These are phyloP conservation scores for Cladorhizidae sp. DNA, from an alignment of 37 sponge, comb jelly and placozoan genomes.

Conservation along the genomic window DNA sequence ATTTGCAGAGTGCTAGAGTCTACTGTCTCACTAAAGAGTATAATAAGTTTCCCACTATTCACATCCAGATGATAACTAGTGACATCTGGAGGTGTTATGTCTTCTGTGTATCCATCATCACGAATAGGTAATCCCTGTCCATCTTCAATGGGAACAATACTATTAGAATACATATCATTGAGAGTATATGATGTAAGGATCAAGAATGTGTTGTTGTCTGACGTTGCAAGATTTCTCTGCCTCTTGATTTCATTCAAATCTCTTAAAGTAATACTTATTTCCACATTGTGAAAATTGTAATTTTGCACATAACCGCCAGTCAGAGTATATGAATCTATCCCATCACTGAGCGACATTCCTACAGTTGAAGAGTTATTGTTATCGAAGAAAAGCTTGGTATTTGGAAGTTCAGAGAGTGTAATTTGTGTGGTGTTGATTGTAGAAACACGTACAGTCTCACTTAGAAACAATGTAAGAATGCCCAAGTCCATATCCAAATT, in stretches of 20 bases:
- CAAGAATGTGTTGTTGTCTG: conserved; percentile 59
- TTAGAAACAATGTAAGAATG: conserved; percentile 58
- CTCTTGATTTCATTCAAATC: conserved; percentile 88
- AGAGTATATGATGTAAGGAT: conserved; percentile 37
- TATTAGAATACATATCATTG: conserved; percentile 78
- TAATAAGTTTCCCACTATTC: conserved; percentile 44
- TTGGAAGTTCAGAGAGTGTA: conserved; percentile 45
- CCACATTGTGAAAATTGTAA: conserved; percentile 56
- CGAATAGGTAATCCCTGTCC: conserved; percentile 41
- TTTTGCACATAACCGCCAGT: conserved; percentile 72
- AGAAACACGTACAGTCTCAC: conserved; percentile 82
- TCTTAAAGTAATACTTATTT: conserved; percentile 61
- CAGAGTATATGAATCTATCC: conserved; percentile 58
- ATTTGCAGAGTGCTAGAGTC: conserved; percentile 66
- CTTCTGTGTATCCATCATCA: conserved; percentile 48
- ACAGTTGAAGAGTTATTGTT: not conserved
- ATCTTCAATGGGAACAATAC: conserved; percentile 48
- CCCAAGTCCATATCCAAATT: conserved; percentile 86
- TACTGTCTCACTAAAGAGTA: conserved; percentile 84
- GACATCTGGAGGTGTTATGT: conserved; percentile 84
- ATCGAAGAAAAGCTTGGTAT: conserved; percentile 1
- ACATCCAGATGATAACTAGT: conserved; percentile 59
- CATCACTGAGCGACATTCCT: not conserved
- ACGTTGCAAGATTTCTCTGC: conserved; percentile 70
- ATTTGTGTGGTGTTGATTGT: conserved; percentile 58